Conservation (phyloP, 2,797 vertebrate genomes). For the Enteromius paludinosus region DNA sequence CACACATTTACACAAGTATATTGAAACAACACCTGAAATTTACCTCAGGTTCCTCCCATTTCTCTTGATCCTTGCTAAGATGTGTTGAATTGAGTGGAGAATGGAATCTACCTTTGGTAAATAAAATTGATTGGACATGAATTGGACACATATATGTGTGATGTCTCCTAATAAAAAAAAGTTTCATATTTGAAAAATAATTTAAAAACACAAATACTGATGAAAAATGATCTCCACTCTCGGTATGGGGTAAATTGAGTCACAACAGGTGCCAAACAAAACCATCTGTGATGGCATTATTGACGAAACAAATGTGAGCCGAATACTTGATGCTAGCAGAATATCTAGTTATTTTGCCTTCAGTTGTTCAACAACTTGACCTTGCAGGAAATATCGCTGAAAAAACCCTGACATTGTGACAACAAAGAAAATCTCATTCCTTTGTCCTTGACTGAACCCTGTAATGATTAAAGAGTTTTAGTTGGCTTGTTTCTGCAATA, state of each 20-base stretch:
- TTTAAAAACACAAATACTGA: neutral
- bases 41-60: too few relatives aligned
- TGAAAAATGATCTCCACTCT: neutral
- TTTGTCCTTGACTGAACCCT: neutral
- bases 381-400: neutral
- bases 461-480: neutral
- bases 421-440: neutral
- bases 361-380: neutral
- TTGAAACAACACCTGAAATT: too few relatives aligned
- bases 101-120: too few relatives aligned
- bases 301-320: neutral
- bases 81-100: too few relatives aligned
- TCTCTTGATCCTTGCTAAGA: too few relatives aligned
- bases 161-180: too few relatives aligned
- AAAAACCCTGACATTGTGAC: neutral
- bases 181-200: neutral
- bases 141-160: too few relatives aligned
- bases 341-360: neutral
- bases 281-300: neutral
- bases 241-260: neutral
- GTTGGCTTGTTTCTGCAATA: constrained; percentile 9
- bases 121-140: too few relatives aligned
- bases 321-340: neutral
- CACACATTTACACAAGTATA: too few relatives aligned
- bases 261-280: neutral